Percentiles rank a stretch among this genome's conserved stretches.
phyloP scores from a whole-genome alignment of 2,888 invertebrate species.

The Xestia xanthographa region DNA sequence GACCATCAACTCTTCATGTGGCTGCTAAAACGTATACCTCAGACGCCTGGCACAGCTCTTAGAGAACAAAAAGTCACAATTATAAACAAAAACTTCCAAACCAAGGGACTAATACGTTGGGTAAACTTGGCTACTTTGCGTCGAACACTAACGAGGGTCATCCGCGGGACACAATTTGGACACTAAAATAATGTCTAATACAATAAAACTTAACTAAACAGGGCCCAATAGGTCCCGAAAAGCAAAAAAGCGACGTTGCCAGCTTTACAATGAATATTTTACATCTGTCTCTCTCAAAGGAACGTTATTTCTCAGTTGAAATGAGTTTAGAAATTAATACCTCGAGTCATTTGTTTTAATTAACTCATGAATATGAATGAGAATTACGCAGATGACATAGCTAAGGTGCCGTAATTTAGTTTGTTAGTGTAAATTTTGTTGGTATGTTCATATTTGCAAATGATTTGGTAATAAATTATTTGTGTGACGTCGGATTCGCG shows the following conservation, averaged over 20 bases:
- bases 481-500: constrained; percentile 3
- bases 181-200: constrained; percentile 30
- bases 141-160: constrained; percentile 32
- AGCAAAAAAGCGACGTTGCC: constrained; percentile 53
- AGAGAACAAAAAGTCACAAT: constrained; percentile 19
- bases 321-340: constrained; percentile 83
- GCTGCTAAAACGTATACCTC: constrained; percentile 16
- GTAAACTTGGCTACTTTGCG: constrained; percentile 31
- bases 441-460: constrained; percentile 59
- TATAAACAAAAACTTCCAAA: constrained; percentile 37
- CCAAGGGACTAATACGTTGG: constrained; percentile 34
- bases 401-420: constrained; percentile 72
- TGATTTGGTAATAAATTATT: constrained; percentile 55
- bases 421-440: constrained; percentile 68
- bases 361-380: constrained; percentile 84
- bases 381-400: constrained; percentile 76
- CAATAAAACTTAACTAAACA: constrained; percentile 45
- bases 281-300: constrained; percentile 70
- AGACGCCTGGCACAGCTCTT: background rate
- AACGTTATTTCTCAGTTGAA: constrained; percentile 75
- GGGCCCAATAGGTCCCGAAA: constrained; percentile 43
- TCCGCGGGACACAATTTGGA: constrained; percentile 17
- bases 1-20: constrained; percentile 4
- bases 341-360: constrained; percentile 83
- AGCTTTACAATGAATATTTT: constrained; percentile 70